Conservation (phyloP, 2,113 vertebrate species). For the Neotoma lepida region DNA sequence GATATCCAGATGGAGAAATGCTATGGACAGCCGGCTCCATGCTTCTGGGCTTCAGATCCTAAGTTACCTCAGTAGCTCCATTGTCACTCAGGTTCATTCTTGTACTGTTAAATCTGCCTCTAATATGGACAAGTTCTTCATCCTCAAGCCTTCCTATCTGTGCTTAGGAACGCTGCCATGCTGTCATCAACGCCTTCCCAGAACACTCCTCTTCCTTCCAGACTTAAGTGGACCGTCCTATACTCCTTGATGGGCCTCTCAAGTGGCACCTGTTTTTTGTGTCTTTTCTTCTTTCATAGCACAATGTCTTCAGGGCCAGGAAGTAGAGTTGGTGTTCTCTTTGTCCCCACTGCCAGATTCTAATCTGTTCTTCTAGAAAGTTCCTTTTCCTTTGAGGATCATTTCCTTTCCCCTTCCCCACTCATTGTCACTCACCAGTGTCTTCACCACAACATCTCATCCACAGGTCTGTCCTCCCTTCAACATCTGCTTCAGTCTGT, state of each 20-base stretch:
- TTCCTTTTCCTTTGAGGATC: background rate
- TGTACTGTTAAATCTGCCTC: background rate
- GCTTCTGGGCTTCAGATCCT: background rate
- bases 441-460: slow-evolving; percentile 1
- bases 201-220: background rate
- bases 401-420: background rate
- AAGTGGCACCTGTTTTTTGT: background rate
- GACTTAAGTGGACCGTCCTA: background rate
- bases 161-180: background rate
- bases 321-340: background rate
- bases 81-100: background rate
- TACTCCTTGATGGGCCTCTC: background rate
- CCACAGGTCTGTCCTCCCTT: background rate
- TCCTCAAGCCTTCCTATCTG: background rate
- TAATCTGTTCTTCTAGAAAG: background rate
- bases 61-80: background rate
- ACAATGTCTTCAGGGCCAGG: background rate
- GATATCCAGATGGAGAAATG: background rate
- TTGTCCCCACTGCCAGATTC: background rate
- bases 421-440: background rate
- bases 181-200: background rate
- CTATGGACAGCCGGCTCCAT: background rate
- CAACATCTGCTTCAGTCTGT: background rate
- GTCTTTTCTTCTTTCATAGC: background rate
- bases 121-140: background rate